Percentiles rank a stretch among this genome's conserved stretches.
Evolutionary conservation across 2,888 invertebrate species (phyloP).

Genomic region (Dilophus febrilis): DNA sequence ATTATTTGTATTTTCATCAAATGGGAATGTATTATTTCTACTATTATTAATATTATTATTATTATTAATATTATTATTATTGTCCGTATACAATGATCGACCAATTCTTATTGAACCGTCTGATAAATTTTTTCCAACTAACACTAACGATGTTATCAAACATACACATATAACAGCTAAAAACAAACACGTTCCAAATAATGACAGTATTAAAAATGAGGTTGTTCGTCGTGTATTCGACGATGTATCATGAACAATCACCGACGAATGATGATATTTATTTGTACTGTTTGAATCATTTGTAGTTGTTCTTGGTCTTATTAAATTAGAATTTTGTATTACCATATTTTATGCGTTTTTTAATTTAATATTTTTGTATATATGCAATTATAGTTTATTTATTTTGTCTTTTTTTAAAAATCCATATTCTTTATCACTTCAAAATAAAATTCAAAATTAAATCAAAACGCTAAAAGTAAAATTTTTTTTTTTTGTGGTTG

Average conservation of each 20-base stretch:
- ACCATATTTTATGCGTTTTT: neutral
- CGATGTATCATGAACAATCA: too few relatives aligned
- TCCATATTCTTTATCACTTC: too few relatives aligned
- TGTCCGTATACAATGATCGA: neutral
- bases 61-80: neutral
- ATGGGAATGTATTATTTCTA: neutral
- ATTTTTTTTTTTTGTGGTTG: too few relatives aligned
- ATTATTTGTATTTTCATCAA: neutral
- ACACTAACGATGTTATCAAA: constrained; percentile 24
- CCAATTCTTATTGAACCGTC: neutral
- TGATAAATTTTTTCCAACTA: constrained; percentile 17
- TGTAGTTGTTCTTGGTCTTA: neutral
- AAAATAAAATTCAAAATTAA: too few relatives aligned
- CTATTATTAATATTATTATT: neutral
- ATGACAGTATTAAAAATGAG: constrained; percentile 22
- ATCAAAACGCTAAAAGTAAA: too few relatives aligned
- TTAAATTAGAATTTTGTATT: neutral
- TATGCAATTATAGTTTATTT: too few relatives aligned
- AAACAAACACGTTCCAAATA: constrained; percentile 26
- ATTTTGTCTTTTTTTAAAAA: too few relatives aligned
- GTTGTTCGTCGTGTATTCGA: too few relatives aligned
- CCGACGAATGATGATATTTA: constrained; percentile 11
- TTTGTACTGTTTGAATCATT: too few relatives aligned
- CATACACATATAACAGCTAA: constrained; percentile 24
- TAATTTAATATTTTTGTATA: too few relatives aligned